phyloP scores from a whole-genome alignment of 2,797 vertebrate genomes.

The Pelodytes ibericus region DNA sequence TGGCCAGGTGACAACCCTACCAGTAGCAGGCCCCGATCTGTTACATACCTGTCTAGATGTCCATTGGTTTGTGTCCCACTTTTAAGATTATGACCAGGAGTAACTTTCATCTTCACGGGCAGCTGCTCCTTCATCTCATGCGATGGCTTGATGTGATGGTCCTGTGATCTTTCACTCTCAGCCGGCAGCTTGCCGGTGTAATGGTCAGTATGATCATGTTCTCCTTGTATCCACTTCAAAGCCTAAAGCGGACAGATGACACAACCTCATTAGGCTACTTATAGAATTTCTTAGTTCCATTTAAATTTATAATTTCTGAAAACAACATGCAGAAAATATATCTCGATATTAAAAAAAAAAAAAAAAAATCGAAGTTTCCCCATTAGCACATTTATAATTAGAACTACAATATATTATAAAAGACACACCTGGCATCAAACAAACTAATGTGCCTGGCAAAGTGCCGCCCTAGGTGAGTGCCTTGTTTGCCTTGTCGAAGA shows the following conservation, averaged over 20 bases:
- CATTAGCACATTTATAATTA: too few species aligned
- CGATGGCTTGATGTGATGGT: conserved; percentile 51
- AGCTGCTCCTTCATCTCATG: conserved; percentile 34
- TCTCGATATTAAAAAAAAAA: too few species aligned
- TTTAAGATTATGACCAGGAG: not conserved
- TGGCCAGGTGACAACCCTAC: too few species aligned
- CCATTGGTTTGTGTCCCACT: not conserved
- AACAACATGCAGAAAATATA: too few species aligned
- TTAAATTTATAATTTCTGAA: too few species aligned
- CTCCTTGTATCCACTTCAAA: conserved; percentile 62
- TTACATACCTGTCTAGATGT: conserved; percentile 21
- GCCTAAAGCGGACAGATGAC: conserved; percentile 56
- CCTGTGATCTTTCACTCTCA: conserved; percentile 65
- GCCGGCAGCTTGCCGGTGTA: conserved; percentile 58
- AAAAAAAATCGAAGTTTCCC: too few species aligned
- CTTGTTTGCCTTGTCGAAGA: too few species aligned
- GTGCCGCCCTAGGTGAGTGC: too few species aligned
- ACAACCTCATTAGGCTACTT: not conserved
- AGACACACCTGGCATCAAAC: too few species aligned
- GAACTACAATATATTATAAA: too few species aligned
- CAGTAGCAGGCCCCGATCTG: too few species aligned
- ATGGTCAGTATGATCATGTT: conserved; percentile 49
- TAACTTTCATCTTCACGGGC: conserved; percentile 9
- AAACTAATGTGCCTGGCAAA: too few species aligned
- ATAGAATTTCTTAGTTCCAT: not conserved